Evolutionary conservation across 2,797 vertebrate genomes (phyloP).

Genomic region (Sebastes wilsoni): DNA sequence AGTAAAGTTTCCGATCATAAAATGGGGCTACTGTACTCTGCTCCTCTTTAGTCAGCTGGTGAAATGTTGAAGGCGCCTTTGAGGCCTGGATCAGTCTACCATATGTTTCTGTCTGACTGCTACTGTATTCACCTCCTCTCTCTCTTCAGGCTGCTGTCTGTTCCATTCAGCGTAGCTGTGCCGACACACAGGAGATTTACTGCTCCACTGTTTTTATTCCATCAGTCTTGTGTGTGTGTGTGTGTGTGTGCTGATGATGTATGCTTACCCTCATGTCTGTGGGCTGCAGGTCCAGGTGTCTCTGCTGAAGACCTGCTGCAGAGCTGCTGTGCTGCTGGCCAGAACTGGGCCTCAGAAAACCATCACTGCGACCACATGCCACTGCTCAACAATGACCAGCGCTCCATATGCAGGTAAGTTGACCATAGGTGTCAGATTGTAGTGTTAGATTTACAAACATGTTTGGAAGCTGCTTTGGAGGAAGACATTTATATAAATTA

Average conservation of each 20-base stretch:
- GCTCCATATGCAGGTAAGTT: constrained; percentile 87
- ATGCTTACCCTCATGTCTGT: constrained; percentile 39
- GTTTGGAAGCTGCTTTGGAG: not conserved
- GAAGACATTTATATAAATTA: not conserved
- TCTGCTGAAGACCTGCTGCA: constrained; percentile 85
- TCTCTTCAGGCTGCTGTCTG: constrained; percentile 5
- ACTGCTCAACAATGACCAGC: constrained; percentile 55
- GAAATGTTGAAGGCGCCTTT: constrained; percentile 39
- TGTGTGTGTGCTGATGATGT: constrained; percentile 15
- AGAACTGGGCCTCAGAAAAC: constrained; percentile 89
- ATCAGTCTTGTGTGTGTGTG: constrained; percentile 7
- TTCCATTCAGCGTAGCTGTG: not conserved
- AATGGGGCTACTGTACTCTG: constrained; percentile 44
- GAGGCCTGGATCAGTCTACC: constrained; percentile 49
- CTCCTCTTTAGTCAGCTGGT: constrained; percentile 34
- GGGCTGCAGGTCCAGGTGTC: constrained; percentile 49
- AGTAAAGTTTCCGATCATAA: constrained; percentile 45
- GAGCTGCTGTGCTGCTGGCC: constrained; percentile 90
- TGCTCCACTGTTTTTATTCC: constrained; percentile 32
- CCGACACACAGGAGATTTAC: constrained; percentile 30
- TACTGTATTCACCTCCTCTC: not conserved
- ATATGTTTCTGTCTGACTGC: constrained; percentile 51
- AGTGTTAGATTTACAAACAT: not conserved
- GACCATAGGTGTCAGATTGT: not conserved
- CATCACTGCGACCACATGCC: constrained; percentile 87